Conservation (phyloP, 2,888 invertebrate genomes). For the Odontomyia ornata region DNA sequence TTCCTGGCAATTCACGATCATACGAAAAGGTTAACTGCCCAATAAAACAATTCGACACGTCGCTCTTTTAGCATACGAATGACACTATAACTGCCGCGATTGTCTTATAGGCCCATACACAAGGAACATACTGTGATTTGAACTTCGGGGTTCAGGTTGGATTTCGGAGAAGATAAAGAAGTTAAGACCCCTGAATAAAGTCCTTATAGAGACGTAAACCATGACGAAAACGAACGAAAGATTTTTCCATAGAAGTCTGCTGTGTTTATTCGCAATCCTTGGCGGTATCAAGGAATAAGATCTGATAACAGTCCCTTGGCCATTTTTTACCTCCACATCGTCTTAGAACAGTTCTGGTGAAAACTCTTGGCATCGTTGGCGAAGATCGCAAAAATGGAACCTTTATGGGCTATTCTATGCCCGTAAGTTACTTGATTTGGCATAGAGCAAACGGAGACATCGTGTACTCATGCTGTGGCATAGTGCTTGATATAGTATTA, state of each 20-base stretch:
- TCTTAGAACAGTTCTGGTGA: constrained; percentile 28
- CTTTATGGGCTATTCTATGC: constrained; percentile 33
- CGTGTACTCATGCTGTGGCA: constrained; percentile 25
- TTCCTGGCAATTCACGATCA: constrained; percentile 38
- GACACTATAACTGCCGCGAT: constrained; percentile 31
- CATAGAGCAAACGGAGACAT: background rate
- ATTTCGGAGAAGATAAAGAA: constrained; percentile 38
- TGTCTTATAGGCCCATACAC: constrained; percentile 6
- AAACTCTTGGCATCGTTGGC: constrained; percentile 11
- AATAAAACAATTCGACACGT: constrained; percentile 45
- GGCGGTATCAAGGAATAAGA: constrained; percentile 24
- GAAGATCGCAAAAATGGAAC: constrained; percentile 26
- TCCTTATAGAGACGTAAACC: constrained; percentile 41
- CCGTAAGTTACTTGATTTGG: background rate
- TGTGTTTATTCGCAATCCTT: constrained; percentile 17
- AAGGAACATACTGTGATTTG: background rate
- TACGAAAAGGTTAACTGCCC: constrained; percentile 45
- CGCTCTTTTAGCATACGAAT: constrained; percentile 36
- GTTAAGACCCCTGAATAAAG: constrained; percentile 4
- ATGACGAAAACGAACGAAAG: constrained; percentile 21
- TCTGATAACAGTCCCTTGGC: constrained; percentile 21
- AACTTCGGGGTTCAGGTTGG: constrained; percentile 24
- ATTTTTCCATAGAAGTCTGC: constrained; percentile 34
- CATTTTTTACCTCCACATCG: background rate
- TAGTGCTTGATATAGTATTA: background rate